Percentiles rank a stretch among this genome's conserved stretches.
Conservation (phyloP, 2,113 vertebrate genomes). For the Cryptoleucopteryx plumbea region DNA sequence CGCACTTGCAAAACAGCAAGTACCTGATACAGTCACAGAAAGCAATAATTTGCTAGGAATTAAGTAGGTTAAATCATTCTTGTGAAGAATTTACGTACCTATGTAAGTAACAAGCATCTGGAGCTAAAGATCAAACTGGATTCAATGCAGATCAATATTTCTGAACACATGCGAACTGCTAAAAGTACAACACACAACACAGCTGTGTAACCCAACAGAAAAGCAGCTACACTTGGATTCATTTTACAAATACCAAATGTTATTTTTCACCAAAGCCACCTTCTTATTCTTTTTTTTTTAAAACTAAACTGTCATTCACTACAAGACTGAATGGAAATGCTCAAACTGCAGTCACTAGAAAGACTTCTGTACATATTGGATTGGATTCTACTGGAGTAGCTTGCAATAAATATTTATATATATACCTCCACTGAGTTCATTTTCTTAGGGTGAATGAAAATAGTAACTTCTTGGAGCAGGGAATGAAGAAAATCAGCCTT, state of each 20-base stretch:
- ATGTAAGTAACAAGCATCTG: not conserved
- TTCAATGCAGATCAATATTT: not conserved
- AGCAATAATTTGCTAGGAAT: not conserved
- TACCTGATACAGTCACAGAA: not conserved
- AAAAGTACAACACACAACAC: not conserved
- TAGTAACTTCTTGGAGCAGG: conserved; percentile 9
- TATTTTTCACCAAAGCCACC: not conserved
- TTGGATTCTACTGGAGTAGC: not conserved
- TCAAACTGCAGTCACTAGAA: conserved; percentile 7
- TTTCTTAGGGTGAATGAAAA: conserved; percentile 45
- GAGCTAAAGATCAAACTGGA: not conserved
- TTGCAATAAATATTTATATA: conserved; percentile 40
- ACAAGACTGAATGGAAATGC: not conserved
- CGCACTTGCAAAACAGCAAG: not conserved
- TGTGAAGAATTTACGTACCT: not conserved
- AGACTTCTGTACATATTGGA: not conserved
- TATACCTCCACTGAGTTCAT: conserved; percentile 11
- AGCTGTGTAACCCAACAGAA: not conserved
- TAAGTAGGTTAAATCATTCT: not conserved
- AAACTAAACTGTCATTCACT: not conserved
- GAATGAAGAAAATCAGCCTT: conserved; percentile 24
- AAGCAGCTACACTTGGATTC: not conserved
- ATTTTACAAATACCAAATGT: not conserved
- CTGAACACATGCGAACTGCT: not conserved
- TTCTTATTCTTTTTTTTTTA: not conserved